These are phyloP conservation scores for Tyto alba DNA, from an alignment of 2,113 vertebrate genomes.

Conservation along the genomic window DNA sequence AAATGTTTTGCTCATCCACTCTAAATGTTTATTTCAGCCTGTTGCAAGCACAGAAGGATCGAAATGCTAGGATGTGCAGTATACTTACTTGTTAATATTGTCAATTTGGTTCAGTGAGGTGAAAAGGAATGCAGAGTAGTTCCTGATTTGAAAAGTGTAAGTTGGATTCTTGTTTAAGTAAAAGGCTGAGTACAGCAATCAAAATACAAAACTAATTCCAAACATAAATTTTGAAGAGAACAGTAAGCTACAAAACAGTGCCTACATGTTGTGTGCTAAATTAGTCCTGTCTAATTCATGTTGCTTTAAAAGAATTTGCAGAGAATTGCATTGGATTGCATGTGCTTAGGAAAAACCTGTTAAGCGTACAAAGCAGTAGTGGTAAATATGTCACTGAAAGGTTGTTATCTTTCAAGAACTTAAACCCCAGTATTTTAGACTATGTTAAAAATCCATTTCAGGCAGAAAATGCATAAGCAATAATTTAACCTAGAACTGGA, in stretches of 20 bases:
- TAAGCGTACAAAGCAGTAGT: not conserved
- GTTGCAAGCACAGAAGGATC: too few species aligned
- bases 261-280: not conserved
- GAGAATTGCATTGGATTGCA: not conserved
- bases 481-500: conserved; percentile 8
- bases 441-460: not conserved
- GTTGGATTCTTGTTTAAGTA: not conserved
- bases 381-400: not conserved
- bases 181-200: not conserved
- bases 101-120: not conserved
- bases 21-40: not conserved
- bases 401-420: not conserved
- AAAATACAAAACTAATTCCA: not conserved
- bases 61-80: not conserved
- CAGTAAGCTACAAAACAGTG: not conserved
- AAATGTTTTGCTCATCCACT: not conserved
- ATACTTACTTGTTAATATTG: not conserved
- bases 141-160: not conserved
- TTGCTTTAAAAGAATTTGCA: not conserved
- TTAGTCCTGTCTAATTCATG: not conserved
- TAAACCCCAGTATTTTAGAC: not conserved
- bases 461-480: not conserved
- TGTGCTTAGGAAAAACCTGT: not conserved
- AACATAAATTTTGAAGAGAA: not conserved
- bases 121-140: not conserved